These are phyloP conservation scores for Petaurus breviceps DNA, from an alignment of 2,113 vertebrate species.

Conservation along the genomic window DNA sequence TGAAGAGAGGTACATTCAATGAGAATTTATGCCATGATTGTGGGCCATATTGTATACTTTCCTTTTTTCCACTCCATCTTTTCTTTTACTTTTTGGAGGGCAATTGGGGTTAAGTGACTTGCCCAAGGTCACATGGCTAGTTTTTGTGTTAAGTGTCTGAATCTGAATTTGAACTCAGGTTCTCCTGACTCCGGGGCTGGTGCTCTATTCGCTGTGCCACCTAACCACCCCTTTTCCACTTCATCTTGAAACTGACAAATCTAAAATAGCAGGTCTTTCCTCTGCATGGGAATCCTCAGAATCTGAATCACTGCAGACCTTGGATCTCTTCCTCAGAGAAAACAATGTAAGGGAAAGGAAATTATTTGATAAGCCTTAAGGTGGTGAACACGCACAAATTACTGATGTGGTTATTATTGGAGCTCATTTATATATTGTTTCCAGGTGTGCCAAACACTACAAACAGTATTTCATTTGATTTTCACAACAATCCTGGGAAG, in stretches of 20 bases:
- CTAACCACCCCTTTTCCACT: no score
- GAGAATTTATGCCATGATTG: background rate
- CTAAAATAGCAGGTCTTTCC: background rate
- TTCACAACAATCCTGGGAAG: background rate
- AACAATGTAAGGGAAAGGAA: conserved; percentile 2
- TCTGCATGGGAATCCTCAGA: background rate
- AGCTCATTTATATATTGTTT: background rate
- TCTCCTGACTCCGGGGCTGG: no score
- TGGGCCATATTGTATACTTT: background rate
- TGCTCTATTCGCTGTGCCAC: no score
- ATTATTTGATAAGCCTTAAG: background rate
- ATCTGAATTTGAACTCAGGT: no score
- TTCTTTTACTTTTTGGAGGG: no score
- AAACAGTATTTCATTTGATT: background rate
- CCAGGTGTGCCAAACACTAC: background rate
- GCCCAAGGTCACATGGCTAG: no score
- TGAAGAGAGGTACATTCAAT: background rate
- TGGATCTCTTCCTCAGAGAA: conserved; percentile 2
- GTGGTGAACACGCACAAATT: background rate
- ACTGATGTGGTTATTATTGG: background rate
- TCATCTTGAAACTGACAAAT: background rate
- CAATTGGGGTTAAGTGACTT: no score
- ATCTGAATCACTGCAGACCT: background rate
- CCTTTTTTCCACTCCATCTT: background rate
- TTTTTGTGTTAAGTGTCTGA: no score